These are phyloP conservation scores for Ischnura elegans DNA, from an alignment of 2,888 invertebrate genomes.

Conservation along the genomic window DNA sequence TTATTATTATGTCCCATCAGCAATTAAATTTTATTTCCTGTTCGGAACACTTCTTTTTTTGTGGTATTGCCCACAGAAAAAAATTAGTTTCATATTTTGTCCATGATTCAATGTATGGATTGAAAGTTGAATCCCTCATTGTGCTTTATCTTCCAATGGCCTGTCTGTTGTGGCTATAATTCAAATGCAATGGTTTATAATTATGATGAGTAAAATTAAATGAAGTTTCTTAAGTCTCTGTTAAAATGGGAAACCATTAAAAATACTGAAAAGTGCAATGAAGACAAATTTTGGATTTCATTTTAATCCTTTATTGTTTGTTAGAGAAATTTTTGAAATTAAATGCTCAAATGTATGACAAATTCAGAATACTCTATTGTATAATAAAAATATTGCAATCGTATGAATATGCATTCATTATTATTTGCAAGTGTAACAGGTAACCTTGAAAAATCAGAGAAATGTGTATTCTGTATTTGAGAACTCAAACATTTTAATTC, in stretches of 20 bases:
- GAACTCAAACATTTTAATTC: too few relatives aligned
- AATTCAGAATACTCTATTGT: slow-evolving; percentile 15
- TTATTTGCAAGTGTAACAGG: background rate
- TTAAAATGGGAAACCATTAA: background rate
- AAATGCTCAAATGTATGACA: slow-evolving; percentile 22
- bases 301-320: background rate
- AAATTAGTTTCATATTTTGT: background rate
- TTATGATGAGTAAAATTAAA: background rate
- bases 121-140: background rate
- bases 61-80: background rate
- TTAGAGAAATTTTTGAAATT: background rate
- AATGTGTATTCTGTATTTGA: too few relatives aligned
- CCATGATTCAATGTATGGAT: background rate
- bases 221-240: background rate
- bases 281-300: slow-evolving; percentile 5
- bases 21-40: background rate
- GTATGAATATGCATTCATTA: background rate
- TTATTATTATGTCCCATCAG: background rate
- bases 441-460: too few relatives aligned
- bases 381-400: background rate
- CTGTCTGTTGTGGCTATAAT: background rate
- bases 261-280: slow-evolving; percentile 7
- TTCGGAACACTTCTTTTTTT: background rate
- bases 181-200: background rate
- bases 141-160: background rate